Evolutionary conservation across 2,797 vertebrate genomes (phyloP), one percentile per base, ranked within the genome.

Genomic region (Rhinophrynus dorsalis): DNA sequence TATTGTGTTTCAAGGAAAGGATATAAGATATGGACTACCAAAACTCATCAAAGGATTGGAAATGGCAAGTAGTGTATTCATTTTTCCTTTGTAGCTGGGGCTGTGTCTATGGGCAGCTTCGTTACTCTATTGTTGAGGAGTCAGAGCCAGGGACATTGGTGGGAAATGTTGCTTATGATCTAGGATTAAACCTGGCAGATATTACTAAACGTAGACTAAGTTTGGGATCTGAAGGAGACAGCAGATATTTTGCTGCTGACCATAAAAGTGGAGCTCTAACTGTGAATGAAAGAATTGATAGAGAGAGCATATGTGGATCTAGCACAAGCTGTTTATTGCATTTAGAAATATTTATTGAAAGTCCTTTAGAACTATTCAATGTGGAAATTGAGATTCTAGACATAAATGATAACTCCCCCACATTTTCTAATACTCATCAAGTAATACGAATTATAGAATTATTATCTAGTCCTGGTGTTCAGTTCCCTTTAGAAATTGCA

Each of bases 341-440:
- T 68, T 18, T 68, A 13, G 67, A 68, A 26, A 5, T 60, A 30
- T 24, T 60, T 11, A 27, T 26, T 32, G 67, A 61, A 21, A 54
- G 61, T 9, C 67, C 67, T 13, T 24, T 45, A 15, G 57, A 69
- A 40, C 29, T 69, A 12, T 61, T 52, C 12, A 52, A 17, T 62
- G 13, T 69, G 47, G 67, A 69, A 18, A 62, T 70, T 17, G 67
- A 70, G 10, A 17, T 70, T 45, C 1, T 47, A 15, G 67, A 70
- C 18, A 55, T 70, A 33, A 70, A 70, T 70, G 67, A 70, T 40
- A 70, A 70, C 45, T 33, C 57, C 1, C 67, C 62, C 3, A 12
- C 3, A 18, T 65, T 65, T 65, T 20, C 15, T 18, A 8, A 10
- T 3, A 17, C n/a, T 12, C 2, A 52, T 18, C 62, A 65, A 27